Conservation (phyloP, 2,888 invertebrate species). For the Mesopsocus fuscifrons region DNA sequence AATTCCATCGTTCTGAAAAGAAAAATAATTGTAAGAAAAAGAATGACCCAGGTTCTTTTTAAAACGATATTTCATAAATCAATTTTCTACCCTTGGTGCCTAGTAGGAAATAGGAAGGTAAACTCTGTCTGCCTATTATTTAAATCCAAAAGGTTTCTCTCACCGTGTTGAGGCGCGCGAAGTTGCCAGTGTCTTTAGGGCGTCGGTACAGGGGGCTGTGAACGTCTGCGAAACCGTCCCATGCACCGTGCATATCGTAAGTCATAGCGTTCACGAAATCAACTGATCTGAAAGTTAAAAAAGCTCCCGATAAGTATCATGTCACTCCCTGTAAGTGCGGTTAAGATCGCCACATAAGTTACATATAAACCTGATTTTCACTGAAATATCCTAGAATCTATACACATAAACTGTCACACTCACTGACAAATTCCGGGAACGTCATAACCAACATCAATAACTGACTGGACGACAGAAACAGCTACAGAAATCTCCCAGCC, state of each 20-base stretch:
- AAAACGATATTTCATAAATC: no score
- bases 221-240: constrained; percentile 80
- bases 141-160: no score
- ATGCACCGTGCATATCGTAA: constrained; percentile 69
- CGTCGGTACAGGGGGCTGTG: constrained; percentile 74
- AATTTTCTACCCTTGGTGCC: no score
- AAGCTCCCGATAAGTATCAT: neutral
- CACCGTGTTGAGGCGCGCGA: constrained; percentile 77
- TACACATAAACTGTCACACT: no score
- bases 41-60: no score
- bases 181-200: constrained; percentile 75
- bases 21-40: neutral
- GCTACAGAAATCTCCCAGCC: constrained; percentile 8
- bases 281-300: constrained; percentile 31
- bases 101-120: no score
- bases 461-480: neutral
- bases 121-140: no score
- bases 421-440: neutral
- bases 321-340: no score
- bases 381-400: no score
- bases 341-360: no score
- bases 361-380: no score
- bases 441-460: constrained; percentile 2
- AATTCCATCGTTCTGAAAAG: constrained; percentile 65
- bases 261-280: constrained; percentile 77